Percentiles rank a stretch among this genome's conserved stretches.
Conservation (phyloP, 2,888 invertebrate species). For the Encarsia formosa region DNA sequence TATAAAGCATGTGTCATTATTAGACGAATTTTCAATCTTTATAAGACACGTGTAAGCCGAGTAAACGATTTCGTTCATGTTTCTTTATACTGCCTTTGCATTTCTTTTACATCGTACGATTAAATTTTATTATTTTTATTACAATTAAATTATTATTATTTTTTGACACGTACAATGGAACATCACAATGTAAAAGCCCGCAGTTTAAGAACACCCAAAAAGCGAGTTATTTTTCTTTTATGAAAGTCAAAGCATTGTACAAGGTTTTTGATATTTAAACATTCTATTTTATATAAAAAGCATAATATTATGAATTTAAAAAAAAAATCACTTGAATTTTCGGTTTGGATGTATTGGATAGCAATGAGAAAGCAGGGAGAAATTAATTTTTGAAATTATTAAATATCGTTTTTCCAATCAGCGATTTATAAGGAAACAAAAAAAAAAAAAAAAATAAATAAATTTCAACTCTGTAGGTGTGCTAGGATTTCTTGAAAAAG, state of each 20-base stretch:
- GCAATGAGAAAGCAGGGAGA: slow-evolving; percentile 4
- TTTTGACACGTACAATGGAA: slow-evolving; percentile 13
- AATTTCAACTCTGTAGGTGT: slow-evolving; percentile 46
- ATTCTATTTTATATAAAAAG: too few relatives aligned
- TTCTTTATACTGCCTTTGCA: slow-evolving; percentile 27
- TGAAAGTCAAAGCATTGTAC: slow-evolving; percentile 25
- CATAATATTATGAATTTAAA: slow-evolving; percentile 8
- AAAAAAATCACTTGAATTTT: slow-evolving; percentile 22
- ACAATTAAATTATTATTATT: slow-evolving; percentile 1
- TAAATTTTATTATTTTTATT: slow-evolving; percentile 5
- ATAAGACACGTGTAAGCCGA: slow-evolving; percentile 21
- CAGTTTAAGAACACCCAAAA: slow-evolving; percentile 9
- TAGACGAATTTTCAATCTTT: slow-evolving; percentile 20
- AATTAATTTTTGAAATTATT: slow-evolving; percentile 11
- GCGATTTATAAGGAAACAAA: slow-evolving; percentile 9
- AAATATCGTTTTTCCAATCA: slow-evolving; percentile 17
- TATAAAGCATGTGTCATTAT: slow-evolving; percentile 21
- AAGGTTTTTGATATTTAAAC: slow-evolving; percentile 21
- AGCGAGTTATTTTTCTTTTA: slow-evolving; percentile 18
- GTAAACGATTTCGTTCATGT: slow-evolving; percentile 22
- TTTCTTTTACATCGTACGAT: slow-evolving; percentile 21
- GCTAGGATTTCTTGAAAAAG: slow-evolving; percentile 46
- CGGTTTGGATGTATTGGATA: slow-evolving; percentile 10
- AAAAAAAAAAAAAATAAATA: slow-evolving; percentile 23
- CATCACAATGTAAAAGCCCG: background rate